Conservation (phyloP, 2,797 vertebrate species). For the Momotus momota region DNA sequence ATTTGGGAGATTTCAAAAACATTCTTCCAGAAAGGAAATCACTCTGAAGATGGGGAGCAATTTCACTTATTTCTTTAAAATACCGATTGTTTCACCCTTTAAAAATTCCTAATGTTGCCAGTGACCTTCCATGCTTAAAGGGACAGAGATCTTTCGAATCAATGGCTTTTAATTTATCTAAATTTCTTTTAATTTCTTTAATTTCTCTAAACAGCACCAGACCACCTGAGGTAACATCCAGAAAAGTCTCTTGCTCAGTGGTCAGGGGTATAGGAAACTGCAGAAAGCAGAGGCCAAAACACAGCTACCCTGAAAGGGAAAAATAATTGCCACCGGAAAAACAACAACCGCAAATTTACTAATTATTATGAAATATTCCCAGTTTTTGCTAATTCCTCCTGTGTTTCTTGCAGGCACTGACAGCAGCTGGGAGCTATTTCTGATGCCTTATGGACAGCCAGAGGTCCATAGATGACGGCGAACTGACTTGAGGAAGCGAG, state of each 20-base stretch:
- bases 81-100: background rate
- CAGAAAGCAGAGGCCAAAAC: background rate
- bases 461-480: accelerated
- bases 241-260: background rate
- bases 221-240: background rate
- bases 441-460: background rate
- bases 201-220: background rate
- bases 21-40: background rate
- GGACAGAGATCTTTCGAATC: background rate
- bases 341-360: background rate
- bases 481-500: background rate
- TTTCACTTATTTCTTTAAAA: background rate
- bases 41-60: background rate
- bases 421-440: background rate
- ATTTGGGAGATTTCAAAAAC: background rate
- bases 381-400: background rate
- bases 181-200: background rate
- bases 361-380: background rate
- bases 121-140: background rate
- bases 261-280: background rate
- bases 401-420: background rate
- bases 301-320: background rate
- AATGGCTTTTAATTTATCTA: background rate
- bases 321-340: background rate
- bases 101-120: background rate